phyloP scores from a whole-genome alignment of 2,113 vertebrate species.

The Corapipo altera region DNA sequence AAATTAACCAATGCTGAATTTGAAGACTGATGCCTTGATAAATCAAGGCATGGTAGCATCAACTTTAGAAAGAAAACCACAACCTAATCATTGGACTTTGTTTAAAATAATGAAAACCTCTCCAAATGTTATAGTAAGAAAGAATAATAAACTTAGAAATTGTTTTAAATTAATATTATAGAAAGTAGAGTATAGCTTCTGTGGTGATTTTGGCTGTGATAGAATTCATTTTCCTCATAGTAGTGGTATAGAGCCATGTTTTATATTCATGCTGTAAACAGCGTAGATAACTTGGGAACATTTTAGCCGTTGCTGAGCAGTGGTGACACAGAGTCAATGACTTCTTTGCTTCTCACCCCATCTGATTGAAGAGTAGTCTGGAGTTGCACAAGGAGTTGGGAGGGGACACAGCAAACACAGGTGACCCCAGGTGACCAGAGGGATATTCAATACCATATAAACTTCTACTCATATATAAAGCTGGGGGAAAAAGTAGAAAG shows the following conservation, averaged over 20 bases:
- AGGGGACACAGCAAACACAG: not conserved
- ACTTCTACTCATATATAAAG: not conserved
- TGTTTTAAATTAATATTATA: not conserved
- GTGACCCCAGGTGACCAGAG: not conserved
- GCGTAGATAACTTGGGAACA: not conserved
- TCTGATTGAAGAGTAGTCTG: not conserved
- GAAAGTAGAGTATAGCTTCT: not conserved
- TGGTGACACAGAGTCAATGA: not conserved
- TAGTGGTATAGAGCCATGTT: not conserved
- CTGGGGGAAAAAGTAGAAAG: not conserved
- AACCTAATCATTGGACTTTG: not conserved
- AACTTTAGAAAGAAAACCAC: not conserved
- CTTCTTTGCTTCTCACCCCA: not conserved
- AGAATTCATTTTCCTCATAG: not conserved
- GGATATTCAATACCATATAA: not conserved
- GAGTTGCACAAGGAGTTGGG: not conserved
- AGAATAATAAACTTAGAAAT: not conserved
- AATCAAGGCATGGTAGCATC: not conserved
- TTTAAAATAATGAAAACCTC: not conserved
- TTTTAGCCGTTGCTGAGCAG: not conserved
- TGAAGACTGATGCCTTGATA: accelerated
- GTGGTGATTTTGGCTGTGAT: not conserved
- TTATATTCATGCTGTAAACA: not conserved
- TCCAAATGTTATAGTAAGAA: not conserved
- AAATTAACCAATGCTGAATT: not conserved